Conservation (phyloP, 2,113 vertebrate species). For the Vulpes lagopus region DNA sequence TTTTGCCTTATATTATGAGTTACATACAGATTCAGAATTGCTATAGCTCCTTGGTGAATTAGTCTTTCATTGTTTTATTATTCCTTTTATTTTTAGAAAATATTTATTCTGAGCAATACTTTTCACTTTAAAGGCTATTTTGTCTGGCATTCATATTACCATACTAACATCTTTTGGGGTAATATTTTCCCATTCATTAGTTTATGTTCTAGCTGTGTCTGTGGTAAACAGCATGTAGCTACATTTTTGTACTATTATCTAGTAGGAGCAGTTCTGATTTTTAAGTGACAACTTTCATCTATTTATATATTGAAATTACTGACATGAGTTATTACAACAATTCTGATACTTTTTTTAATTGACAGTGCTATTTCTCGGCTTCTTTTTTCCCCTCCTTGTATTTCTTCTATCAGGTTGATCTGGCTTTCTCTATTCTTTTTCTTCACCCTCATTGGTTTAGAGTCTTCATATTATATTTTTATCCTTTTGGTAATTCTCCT, state of each 20-base stretch:
- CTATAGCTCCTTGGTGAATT: not conserved
- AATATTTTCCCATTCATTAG: conserved; percentile 48
- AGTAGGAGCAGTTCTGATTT: conserved; percentile 36
- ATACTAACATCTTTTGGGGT: not conserved
- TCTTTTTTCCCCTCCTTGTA: not conserved
- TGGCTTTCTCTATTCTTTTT: conserved; percentile 21
- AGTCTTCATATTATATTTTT: not conserved
- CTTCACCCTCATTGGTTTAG: conserved; percentile 7
- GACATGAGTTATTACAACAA: conserved; percentile 6
- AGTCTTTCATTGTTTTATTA: not conserved
- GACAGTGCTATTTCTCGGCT: not conserved
- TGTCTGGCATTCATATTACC: not conserved
- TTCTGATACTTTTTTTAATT: not conserved
- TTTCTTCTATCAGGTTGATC: not conserved
- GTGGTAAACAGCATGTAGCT: not conserved
- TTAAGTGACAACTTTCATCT: conserved; percentile 51
- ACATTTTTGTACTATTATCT: not conserved
- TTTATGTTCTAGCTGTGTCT: conserved; percentile 25
- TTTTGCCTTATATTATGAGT: conserved; percentile 27
- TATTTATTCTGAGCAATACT: not conserved
- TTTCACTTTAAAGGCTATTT: conserved; percentile 38
- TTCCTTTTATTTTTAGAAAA: conserved; percentile 7
- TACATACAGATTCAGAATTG: conserved; percentile 7
- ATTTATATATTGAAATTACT: conserved; percentile 26
- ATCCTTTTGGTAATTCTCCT: not conserved